Evolutionary conservation across 2,113 vertebrate genomes (phyloP).

Genomic region (Anarhynchus alexandrinus): DNA sequence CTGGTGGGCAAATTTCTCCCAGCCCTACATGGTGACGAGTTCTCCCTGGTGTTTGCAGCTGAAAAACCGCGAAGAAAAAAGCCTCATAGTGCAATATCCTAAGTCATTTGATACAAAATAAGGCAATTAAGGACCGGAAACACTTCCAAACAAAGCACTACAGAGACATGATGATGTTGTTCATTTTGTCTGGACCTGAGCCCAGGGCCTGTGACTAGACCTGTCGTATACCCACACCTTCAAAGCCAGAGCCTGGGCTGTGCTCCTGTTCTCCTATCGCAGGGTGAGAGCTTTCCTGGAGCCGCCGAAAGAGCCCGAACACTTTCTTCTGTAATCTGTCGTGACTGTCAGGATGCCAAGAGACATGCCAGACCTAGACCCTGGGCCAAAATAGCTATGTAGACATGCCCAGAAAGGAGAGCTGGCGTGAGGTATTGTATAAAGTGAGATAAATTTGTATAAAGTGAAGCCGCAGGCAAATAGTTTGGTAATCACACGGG

Average conservation of each 20-base stretch:
- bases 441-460: conserved; percentile 33
- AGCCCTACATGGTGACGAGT: background rate
- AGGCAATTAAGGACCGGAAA: background rate
- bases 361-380: background rate
- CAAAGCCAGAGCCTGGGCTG: background rate
- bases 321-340: conserved; percentile 38
- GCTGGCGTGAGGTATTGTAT: background rate
- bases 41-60: background rate
- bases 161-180: background rate
- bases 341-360: conserved; percentile 5
- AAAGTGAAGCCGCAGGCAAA: conserved; percentile 16
- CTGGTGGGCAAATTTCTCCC: background rate
- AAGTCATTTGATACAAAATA: background rate
- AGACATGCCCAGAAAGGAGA: conserved; percentile 41
- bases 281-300: conserved; percentile 15
- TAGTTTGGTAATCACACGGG: background rate
- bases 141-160: background rate
- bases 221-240: background rate
- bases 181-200: background rate
- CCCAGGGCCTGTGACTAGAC: background rate
- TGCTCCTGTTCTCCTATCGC: background rate
- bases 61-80: background rate
- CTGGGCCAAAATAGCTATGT: conserved; percentile 8
- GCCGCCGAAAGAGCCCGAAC: background rate
- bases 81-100: background rate